A percentile compares a stretch with the other conserved stretches of the same genome.
Conservation (phyloP, 2,113 vertebrate species). For the Crypturellus undulatus region DNA sequence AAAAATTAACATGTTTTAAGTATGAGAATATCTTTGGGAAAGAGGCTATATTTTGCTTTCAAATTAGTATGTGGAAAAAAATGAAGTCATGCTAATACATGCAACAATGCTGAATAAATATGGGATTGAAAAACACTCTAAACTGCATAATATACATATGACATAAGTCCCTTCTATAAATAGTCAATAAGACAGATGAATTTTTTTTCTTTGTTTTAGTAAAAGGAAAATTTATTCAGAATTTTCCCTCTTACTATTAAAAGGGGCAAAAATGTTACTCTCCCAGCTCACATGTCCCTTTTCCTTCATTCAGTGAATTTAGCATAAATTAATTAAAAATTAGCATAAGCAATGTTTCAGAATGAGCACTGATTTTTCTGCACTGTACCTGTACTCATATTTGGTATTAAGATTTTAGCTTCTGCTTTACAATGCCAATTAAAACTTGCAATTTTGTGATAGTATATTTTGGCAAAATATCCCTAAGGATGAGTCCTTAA, state of each 20-base stretch:
- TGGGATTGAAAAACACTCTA: not conserved
- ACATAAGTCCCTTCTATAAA: not conserved
- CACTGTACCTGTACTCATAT: not conserved
- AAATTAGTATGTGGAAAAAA: not conserved
- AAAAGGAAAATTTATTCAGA: not conserved
- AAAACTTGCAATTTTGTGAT: constrained; percentile 34
- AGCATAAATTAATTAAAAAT: not conserved
- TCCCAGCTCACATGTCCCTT: not conserved
- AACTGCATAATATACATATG: not conserved
- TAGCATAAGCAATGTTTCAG: not conserved
- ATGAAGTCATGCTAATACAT: not conserved
- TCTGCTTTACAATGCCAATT: not conserved
- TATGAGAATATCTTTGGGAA: not conserved
- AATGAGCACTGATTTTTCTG: not conserved
- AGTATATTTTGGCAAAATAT: not conserved
- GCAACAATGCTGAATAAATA: not conserved
- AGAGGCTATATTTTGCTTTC: not conserved
- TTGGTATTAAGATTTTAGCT: constrained; percentile 14
- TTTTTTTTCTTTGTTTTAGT: not conserved
- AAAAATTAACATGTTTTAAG: not conserved
- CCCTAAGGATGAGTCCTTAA: not conserved
- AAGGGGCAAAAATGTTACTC: not conserved
- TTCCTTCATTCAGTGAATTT: not conserved
- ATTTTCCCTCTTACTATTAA: not conserved
- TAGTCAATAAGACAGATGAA: not conserved